phyloP scores from a whole-genome alignment of 2,888 invertebrate species.

The Hydriomena furcata region DNA sequence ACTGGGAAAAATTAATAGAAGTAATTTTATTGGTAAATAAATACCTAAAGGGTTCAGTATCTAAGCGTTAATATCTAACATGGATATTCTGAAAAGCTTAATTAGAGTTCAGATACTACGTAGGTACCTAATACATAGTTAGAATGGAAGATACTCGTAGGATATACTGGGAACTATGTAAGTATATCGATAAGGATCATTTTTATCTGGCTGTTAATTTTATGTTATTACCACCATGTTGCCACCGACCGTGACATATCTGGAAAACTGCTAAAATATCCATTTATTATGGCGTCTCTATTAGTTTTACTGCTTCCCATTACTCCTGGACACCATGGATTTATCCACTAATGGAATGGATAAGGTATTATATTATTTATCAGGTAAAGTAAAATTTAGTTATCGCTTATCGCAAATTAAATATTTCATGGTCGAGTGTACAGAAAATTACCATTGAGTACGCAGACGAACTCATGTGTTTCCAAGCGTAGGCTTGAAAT shows the following conservation, averaged over 20 bases:
- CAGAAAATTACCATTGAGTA: slow-evolving; percentile 33
- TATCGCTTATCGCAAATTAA: slow-evolving; percentile 46
- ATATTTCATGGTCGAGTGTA: slow-evolving; percentile 42
- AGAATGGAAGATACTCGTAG: too few species aligned
- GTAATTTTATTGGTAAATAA: too few species aligned
- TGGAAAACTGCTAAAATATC: slow-evolving; percentile 1
- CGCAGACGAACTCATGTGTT: slow-evolving; percentile 4
- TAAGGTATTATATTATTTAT: slow-evolving; percentile 42
- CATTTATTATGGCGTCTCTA: slow-evolving; percentile 39
- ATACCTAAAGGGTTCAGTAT: too few species aligned
- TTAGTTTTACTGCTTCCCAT: slow-evolving; percentile 51
- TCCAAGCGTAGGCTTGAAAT: slow-evolving; percentile 20
- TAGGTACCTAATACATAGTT: too few species aligned
- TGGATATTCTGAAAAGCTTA: too few species aligned
- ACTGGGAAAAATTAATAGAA: too few species aligned
- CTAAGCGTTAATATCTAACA: too few species aligned
- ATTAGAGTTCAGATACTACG: too few species aligned
- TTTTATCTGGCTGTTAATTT: slow-evolving; percentile 18
- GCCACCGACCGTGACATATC: background rate
- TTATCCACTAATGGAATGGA: slow-evolving; percentile 46
- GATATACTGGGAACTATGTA: too few species aligned
- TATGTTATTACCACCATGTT: slow-evolving; percentile 10
- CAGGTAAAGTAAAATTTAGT: slow-evolving; percentile 34
- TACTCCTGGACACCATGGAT: slow-evolving; percentile 41
- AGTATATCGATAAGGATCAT: background rate